phyloP scores from a whole-genome alignment of 2,797 vertebrate species.

The Myotis findleyi region DNA sequence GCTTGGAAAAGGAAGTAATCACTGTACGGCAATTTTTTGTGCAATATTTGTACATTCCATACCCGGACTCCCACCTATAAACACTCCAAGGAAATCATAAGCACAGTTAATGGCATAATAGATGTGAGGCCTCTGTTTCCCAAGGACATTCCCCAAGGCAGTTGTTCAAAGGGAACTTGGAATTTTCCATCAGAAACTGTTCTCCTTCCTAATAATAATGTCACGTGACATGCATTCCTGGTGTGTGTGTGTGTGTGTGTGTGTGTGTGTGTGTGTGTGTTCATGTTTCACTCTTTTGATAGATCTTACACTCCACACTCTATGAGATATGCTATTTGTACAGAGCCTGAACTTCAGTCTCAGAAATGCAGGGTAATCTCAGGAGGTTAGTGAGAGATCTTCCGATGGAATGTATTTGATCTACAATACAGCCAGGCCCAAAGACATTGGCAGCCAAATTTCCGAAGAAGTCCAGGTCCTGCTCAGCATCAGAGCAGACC shows the following conservation, averaged over 20 bases:
- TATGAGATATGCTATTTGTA: conserved; percentile 40
- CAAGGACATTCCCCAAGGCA: conserved; percentile 69
- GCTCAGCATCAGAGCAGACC: conserved; percentile 59
- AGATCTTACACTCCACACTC: neutral
- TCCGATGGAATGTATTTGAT: conserved; percentile 72
- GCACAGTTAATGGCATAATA: conserved; percentile 72
- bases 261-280: neutral
- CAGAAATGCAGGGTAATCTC: conserved; percentile 57
- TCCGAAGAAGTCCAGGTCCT: conserved; percentile 43
- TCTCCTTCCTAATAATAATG: conserved; percentile 66
- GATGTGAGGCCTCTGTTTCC: conserved; percentile 61
- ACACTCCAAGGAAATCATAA: conserved; percentile 72
- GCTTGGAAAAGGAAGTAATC: conserved; percentile 63
- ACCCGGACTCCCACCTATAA: conserved; percentile 70
- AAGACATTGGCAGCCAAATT: neutral
- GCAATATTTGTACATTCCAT: conserved; percentile 71
- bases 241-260: neutral
- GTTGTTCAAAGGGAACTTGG: conserved; percentile 70
- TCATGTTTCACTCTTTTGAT: neutral
- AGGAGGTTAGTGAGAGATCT: conserved; percentile 53
- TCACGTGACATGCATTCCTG: conserved; percentile 59
- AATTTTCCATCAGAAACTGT: conserved; percentile 80
- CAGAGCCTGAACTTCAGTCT: neutral
- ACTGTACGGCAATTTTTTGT: conserved; percentile 60
- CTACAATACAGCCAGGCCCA: neutral